Conservation (phyloP, 2,888 invertebrate species). For the Pachymerium ferrugineum region DNA sequence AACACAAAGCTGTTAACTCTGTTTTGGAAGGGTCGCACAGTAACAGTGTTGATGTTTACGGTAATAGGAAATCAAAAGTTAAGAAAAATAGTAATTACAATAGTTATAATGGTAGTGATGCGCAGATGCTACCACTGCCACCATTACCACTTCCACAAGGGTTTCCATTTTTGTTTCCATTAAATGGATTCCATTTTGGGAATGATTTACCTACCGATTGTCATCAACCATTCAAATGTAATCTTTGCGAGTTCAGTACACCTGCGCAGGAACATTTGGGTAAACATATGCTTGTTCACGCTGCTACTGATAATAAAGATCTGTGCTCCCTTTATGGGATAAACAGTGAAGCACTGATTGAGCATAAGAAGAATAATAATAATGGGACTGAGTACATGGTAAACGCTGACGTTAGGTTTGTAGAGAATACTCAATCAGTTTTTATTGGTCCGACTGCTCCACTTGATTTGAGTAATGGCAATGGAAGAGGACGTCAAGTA, state of each 20-base stretch:
- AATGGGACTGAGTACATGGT: not conserved
- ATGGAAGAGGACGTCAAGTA: constrained; percentile 38
- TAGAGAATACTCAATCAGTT: not conserved
- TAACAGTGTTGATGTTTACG: constrained; percentile 84
- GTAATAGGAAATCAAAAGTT: constrained; percentile 58
- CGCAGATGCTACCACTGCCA: constrained; percentile 58
- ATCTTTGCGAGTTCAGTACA: constrained; percentile 47
- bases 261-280: constrained; percentile 44
- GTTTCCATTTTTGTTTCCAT: constrained; percentile 33
- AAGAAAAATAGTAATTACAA: constrained; percentile 70
- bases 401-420: not conserved
- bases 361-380: constrained; percentile 28
- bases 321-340: constrained; percentile 45
- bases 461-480: constrained; percentile 36
- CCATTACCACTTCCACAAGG: constrained; percentile 30
- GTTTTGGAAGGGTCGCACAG: constrained; percentile 90
- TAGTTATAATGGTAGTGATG: constrained; percentile 63
- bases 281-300: constrained; percentile 48
- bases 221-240: constrained; percentile 44
- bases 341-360: constrained; percentile 41
- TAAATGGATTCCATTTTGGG: constrained; percentile 16
- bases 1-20: constrained; percentile 84
- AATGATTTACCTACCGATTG: not conserved
- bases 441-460: constrained; percentile 38
- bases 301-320: constrained; percentile 45